These are phyloP conservation scores for Eurystomus glaucurus DNA, from an alignment of 2,797 vertebrate genomes.

Conservation along the genomic window DNA sequence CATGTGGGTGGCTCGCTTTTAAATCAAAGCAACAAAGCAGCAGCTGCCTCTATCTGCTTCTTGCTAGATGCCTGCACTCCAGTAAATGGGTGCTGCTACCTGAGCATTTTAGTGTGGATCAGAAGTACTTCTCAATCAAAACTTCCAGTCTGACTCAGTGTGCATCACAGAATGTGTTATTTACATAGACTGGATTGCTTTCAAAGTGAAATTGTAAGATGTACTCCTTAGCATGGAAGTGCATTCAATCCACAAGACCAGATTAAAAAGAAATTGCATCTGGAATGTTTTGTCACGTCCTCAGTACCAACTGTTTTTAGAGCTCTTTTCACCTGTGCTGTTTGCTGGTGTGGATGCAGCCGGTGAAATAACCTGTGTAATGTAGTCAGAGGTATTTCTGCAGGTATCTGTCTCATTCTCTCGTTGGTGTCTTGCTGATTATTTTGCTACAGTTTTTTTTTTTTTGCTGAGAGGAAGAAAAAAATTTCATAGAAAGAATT, in stretches of 20 bases:
- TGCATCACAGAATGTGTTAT: not conserved
- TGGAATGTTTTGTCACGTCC: not conserved
- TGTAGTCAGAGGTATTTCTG: not conserved
- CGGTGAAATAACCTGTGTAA: not conserved
- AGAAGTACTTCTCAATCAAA: not conserved
- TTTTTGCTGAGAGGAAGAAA: not conserved
- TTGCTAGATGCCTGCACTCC: not conserved
- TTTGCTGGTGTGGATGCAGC: not conserved
- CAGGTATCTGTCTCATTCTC: not conserved
- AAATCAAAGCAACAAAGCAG: not conserved
- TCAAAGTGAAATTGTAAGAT: not conserved
- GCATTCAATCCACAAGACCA: not conserved
- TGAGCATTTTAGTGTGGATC: not conserved
- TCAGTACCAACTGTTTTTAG: not conserved
- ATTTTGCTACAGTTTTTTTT: not conserved
- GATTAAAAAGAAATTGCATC: not conserved
- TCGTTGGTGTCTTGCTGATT: not conserved
- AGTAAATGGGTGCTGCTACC: not conserved
- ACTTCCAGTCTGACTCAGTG: not conserved
- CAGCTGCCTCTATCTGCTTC: not conserved
- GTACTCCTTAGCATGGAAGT: not conserved
- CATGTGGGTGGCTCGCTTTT: not conserved
- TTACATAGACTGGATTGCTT: not conserved
- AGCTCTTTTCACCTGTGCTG: not conserved
- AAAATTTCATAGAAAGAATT: too few relatives aligned